These are phyloP conservation scores for Rhadinocentrus ornatus DNA, from an alignment of 2,797 vertebrate species.

Conservation along the genomic window DNA sequence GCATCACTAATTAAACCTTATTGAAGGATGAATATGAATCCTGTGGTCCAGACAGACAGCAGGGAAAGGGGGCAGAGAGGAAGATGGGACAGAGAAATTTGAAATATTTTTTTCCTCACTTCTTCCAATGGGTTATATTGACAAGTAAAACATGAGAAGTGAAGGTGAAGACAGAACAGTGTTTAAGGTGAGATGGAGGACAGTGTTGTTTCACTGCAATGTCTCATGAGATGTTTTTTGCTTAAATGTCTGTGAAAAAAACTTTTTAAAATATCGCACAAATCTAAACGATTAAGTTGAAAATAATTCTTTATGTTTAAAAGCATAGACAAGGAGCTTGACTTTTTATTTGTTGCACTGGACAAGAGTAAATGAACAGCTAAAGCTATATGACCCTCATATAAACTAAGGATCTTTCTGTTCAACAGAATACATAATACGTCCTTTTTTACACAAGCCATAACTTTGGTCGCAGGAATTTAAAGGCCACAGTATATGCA, in stretches of 20 bases:
- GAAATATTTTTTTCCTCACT: constrained; percentile 46
- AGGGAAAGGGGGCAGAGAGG: constrained; percentile 50
- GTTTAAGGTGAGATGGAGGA: constrained; percentile 61
- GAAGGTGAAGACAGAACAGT: constrained; percentile 31
- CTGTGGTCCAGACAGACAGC: constrained; percentile 81
- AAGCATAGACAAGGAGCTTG: neutral
- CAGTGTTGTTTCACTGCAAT: constrained; percentile 38
- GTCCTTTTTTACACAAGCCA: constrained; percentile 18
- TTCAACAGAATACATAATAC: neutral
- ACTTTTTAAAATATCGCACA: constrained; percentile 40
- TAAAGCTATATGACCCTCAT: neutral
- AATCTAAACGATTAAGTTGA: neutral
- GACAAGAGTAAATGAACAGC: neutral
- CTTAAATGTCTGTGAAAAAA: constrained; percentile 28
- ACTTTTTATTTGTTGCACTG: neutral
- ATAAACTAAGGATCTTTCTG: neutral
- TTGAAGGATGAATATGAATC: constrained; percentile 97
- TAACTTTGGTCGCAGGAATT: constrained; percentile 23
- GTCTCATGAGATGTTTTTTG: neutral
- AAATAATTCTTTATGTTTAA: neutral
- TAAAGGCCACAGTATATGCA: constrained; percentile 19
- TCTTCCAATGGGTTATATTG: constrained; percentile 41
- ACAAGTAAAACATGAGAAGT: constrained; percentile 38
- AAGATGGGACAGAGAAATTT: constrained; percentile 56
- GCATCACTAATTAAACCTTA: constrained; percentile 98